Evolutionary conservation across 2,888 invertebrate species (phyloP), one percentile per base, ranked within the genome.

Genomic region (Troides helena): DNA sequence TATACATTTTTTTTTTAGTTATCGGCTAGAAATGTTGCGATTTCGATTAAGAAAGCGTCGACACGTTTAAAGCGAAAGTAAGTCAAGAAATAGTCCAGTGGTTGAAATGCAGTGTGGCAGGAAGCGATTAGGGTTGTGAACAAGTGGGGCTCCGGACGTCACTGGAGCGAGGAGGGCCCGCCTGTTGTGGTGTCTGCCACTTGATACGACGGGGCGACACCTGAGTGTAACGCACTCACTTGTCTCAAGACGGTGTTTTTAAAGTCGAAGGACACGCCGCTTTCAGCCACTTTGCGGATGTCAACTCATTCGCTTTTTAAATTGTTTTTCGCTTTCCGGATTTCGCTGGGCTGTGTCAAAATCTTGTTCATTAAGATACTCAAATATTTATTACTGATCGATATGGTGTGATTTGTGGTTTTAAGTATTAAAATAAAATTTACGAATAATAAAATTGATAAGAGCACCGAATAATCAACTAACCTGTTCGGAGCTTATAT

Each of bases 61-160:
- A 30, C 17, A 59, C 0, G 39, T 43, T 63, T 53, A 53, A 18
- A 58, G 69, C 57, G 66, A 72, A 73, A 72, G 72, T 67, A 72
- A 72, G 72, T 70, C 71, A 73, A 72, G 56, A 75, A 70, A 72
- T 73, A 69, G 68, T 65, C 63, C 62, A 69, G 69, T 63, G 67
- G 71, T 67, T 66, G 72, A 74, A 71, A 77, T 76, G 79, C 73
- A 72, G 75, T 65, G 71, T 62, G 72, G 70, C 78, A 78, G 79
- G 80, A 79, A 78, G 77, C 70, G 73, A 72, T 72, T 70, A 71
- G 75, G 75, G 75, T 72, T 71, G 58, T 71, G 76, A 72, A 70
- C 76, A 80, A 78, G 77, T 80, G 74, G 79, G 78, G 74, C 78
- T 75, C 76, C 73, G 73, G 72, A 46, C 73, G 73, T 65, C 78